Evolutionary conservation across 2,113 vertebrate genomes (phyloP).

Genomic region (Phyllostomus hastatus): DNA sequence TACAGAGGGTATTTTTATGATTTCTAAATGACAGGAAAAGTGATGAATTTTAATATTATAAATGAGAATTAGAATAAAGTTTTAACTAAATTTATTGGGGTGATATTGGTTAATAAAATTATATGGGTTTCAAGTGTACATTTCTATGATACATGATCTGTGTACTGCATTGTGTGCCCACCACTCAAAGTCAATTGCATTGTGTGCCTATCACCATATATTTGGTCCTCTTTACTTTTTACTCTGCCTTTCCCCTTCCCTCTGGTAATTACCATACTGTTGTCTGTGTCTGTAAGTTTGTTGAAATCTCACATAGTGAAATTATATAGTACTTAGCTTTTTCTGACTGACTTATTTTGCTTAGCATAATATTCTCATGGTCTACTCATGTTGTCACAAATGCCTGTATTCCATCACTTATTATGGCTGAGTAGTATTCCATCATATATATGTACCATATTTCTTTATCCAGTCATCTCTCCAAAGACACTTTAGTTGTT

Average conservation of each 20-base stretch:
- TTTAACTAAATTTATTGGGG: background rate
- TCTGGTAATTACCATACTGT: background rate
- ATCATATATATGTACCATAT: background rate
- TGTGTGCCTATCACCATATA: background rate
- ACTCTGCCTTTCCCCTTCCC: background rate
- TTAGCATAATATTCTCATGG: background rate
- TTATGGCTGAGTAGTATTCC: background rate
- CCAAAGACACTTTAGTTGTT: background rate
- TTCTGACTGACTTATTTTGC: background rate
- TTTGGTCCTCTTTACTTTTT: background rate
- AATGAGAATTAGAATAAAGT: background rate
- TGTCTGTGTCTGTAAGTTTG: background rate
- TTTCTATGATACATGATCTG: background rate
- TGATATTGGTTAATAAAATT: background rate
- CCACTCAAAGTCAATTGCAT: background rate
- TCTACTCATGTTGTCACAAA: background rate
- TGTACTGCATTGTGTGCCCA: background rate
- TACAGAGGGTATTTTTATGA: background rate
- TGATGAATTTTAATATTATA: background rate
- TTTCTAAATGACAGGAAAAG: background rate
- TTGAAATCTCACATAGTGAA: background rate
- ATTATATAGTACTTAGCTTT: background rate
- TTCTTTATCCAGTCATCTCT: background rate
- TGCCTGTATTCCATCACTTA: background rate
- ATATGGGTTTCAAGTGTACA: background rate